phyloP scores from a whole-genome alignment of 2,888 invertebrate species.

The Pogonocherus hispidulus region DNA sequence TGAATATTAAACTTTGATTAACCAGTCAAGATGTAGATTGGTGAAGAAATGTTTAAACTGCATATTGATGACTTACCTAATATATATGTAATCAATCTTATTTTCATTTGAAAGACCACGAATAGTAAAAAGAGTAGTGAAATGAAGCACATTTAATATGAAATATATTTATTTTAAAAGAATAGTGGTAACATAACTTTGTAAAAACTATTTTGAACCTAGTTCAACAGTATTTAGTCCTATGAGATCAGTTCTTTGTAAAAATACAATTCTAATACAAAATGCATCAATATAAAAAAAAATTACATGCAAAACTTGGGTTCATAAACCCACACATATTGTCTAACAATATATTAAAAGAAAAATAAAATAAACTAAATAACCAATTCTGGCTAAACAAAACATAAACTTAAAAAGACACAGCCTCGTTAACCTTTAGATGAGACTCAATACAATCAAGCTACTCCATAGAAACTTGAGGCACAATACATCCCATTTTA shows the following conservation, averaged over 20 bases:
- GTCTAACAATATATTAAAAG: conserved; percentile 16
- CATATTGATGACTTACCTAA: no score
- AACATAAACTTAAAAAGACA: conserved; percentile 14
- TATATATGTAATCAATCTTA: no score
- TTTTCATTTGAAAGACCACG: no score
- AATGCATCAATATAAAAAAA: conserved; percentile 5
- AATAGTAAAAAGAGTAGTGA: no score
- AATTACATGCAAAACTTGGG: conserved; percentile 5
- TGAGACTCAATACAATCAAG: conserved; percentile 4
- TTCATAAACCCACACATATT: conserved; percentile 5
- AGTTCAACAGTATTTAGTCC: conserved; percentile 20
- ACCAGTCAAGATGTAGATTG: no score
- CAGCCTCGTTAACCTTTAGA: conserved; percentile 27
- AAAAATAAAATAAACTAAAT: conserved; percentile 5
- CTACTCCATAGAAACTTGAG: conserved; percentile 26
- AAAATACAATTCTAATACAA: conserved; percentile 12
- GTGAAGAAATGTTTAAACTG: no score
- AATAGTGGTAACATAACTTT: conserved; percentile 24
- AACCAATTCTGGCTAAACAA: conserved; percentile 14
- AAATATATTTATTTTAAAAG: conserved; percentile 27
- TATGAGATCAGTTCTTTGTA: conserved; percentile 29
- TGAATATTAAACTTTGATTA: no score
- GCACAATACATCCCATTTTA: conserved; percentile 26
- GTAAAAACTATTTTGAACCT: conserved; percentile 19
- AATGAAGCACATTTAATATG: no score